phyloP scores from a whole-genome alignment of 64 coral and sea anemone genomes.

The Montipora efflorescens region DNA sequence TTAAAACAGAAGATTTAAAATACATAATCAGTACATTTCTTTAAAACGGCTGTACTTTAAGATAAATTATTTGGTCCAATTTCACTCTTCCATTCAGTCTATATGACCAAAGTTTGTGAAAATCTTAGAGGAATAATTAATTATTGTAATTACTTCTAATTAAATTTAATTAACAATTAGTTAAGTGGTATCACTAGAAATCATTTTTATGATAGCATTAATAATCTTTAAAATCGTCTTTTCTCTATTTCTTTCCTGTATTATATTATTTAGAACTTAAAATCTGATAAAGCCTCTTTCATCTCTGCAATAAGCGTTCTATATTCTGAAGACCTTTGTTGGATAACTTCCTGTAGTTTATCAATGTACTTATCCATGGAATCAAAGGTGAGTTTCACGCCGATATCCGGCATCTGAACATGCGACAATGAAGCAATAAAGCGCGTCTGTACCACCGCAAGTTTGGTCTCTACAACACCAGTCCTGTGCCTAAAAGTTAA shows the following conservation, averaged over 20 bases:
- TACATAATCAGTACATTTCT: too few relatives aligned
- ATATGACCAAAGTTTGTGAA: too few relatives aligned
- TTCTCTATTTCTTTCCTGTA: neutral
- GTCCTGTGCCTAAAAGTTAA: constrained; percentile 67
- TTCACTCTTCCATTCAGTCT: too few relatives aligned
- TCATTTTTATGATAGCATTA: neutral
- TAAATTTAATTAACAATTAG: neutral
- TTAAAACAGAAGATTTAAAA: too few relatives aligned
- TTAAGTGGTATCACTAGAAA: neutral
- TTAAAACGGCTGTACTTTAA: too few relatives aligned
- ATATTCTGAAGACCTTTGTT: constrained; percentile 64
- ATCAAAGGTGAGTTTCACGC: constrained; percentile 92
- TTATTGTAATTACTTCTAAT: too few relatives aligned
- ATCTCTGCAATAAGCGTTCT: constrained; percentile 77
- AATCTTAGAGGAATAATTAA: too few relatives aligned
- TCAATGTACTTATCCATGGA: constrained; percentile 85
- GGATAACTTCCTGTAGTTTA: constrained; percentile 70
- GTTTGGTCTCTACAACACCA: constrained; percentile 83
- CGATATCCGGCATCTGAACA: constrained; percentile 82
- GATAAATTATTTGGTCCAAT: too few relatives aligned
- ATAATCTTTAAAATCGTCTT: neutral
- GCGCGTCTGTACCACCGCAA: constrained; percentile 85
- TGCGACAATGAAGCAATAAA: constrained; percentile 91
- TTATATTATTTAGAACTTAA: constrained; percentile 54
- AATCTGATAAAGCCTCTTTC: constrained; percentile 92